Base-by-base conservation (phyloP, 2,888 invertebrate species). In the Netelia melanura region DNA sequence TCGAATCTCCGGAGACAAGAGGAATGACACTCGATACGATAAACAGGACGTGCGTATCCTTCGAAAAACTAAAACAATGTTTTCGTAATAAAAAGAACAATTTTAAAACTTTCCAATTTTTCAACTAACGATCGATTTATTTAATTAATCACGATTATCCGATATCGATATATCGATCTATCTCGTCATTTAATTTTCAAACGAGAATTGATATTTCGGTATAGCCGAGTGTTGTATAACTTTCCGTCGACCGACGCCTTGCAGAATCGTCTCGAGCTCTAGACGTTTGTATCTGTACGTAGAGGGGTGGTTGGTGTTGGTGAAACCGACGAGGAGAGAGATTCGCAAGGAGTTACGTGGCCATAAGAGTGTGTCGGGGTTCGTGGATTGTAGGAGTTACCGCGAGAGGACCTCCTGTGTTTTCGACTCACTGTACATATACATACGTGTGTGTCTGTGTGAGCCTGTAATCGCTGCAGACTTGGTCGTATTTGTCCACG, bases 401-500 rank as follows among this genome's bases (percentile, higher is more conserved):
- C 74, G 71, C 71, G 75, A 78, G 80, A 75, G 71, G 64, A 81
- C 70, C 68, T 65, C 68, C 65, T 23, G 64, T 70, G 79, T 83
- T 68, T 70, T 80, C 64, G 75, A 76, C 25, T 17, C 58, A 54
- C 64, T n/a, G 21, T 62, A 56, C 48, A 23, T 58, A n/a, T 58
- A 21, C 38, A 44, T 61, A 17, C 6, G 68, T 62, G 70, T 52
- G 70, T 21, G 43, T 14, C 23, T 14, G 61, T 75, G 74, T 70
- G 68, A 17, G 62, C 38, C 21, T 65, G 78, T 76, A 83, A 83
- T 84, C 78, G 81, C 62, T 52, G 67, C 48, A 58, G 81, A 87
- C 80, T 87, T 78, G 79, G 72, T 81, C 84, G 87, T 89, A 89
- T 89, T 89, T 88, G 89, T 89, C 89, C 88, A 88, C 86, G 84